phyloP scores from a whole-genome alignment of 2,888 invertebrate species.

The Tigriopus californicus region DNA sequence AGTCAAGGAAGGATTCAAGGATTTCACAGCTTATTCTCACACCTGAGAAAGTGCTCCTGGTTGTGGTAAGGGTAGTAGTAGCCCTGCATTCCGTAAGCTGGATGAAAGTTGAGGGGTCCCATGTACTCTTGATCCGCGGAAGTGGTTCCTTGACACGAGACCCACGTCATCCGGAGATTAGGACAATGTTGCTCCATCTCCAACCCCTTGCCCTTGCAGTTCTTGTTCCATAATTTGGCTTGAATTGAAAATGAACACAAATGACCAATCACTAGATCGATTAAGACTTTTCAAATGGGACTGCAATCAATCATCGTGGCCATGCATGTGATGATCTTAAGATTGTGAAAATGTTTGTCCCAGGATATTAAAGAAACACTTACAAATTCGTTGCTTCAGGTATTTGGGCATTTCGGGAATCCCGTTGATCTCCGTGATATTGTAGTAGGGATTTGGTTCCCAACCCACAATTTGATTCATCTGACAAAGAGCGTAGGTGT shows the following conservation, averaged over 20 bases:
- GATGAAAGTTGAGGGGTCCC: background rate
- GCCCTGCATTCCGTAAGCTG: constrained; percentile 4
- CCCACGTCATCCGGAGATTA: constrained; percentile 8
- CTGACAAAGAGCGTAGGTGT: background rate
- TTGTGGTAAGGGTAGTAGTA: constrained; percentile 9
- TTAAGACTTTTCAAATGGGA: no score
- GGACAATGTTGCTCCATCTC: background rate
- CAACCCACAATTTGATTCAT: constrained; percentile 5
- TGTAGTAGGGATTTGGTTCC: constrained; percentile 8
- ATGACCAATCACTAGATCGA: no score
- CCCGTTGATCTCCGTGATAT: background rate
- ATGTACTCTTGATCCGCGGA: constrained; percentile 1
- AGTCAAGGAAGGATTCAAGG: no score
- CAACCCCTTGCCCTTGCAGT: background rate
- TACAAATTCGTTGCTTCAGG: background rate
- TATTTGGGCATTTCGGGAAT: background rate
- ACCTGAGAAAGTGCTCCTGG: constrained; percentile 6
- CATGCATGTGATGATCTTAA: no score
- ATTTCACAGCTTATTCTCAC: no score
- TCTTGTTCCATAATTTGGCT: background rate
- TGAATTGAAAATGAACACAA: background rate
- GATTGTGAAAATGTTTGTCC: no score
- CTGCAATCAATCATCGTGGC: no score
- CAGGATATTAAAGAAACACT: no score
- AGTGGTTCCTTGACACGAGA: constrained; percentile 1